These are phyloP conservation scores for Diadema setosum DNA, from an alignment of 35 echinoderm and acorn worm genomes.

Conservation along the genomic window DNA sequence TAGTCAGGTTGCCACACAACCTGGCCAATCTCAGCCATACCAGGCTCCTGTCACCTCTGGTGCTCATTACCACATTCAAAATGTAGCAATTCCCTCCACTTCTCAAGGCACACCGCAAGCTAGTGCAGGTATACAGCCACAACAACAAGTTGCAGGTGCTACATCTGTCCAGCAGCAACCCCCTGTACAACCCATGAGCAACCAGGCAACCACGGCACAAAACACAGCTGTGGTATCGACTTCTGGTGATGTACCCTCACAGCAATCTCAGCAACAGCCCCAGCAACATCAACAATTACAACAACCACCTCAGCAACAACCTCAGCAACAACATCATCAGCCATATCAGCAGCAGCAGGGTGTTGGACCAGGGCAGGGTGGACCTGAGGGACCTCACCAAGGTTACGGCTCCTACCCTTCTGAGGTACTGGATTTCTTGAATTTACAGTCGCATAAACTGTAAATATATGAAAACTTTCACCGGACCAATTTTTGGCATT, in stretches of 20 bases:
- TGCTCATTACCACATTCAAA: no score
- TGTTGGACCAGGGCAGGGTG: not conserved
- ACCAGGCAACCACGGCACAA: not conserved
- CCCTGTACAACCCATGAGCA: not conserved
- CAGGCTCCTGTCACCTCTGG: no score
- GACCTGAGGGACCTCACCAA: not conserved
- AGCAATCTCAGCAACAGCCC: slow-evolving; percentile 13
- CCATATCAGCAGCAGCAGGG: not conserved
- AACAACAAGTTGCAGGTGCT: not conserved
- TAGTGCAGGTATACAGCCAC: not conserved
- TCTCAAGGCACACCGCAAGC: slow-evolving; percentile 6
- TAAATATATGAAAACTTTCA: no score
- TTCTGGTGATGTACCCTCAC: not conserved
- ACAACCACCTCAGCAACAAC: not conserved
- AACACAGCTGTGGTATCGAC: not conserved
- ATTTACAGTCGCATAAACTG: no score
- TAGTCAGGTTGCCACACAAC: not conserved
- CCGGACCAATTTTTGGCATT: no score
- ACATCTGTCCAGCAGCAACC: not conserved
- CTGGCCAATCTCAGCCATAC: not conserved
- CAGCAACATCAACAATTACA: not conserved
- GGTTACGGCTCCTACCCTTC: not conserved
- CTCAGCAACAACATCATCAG: slow-evolving; percentile 1
- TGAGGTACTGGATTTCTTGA: no score
- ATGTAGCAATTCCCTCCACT: no score